Conservation (phyloP, 2,113 vertebrate species). For the Marmota flaviventris region DNA sequence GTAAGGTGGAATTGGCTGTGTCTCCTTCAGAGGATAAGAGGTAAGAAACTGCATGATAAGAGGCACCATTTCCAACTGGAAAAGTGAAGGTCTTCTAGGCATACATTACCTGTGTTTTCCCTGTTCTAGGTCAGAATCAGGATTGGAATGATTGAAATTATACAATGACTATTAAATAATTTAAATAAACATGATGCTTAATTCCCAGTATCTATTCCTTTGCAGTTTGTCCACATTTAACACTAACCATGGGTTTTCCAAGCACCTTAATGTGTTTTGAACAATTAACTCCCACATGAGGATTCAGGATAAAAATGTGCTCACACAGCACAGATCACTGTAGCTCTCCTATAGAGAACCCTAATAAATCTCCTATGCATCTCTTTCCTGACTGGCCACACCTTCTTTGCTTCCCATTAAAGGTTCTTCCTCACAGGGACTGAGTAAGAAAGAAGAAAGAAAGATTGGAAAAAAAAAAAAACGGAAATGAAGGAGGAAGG, state of each 20-base stretch:
- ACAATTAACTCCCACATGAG: background rate
- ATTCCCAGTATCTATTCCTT: background rate
- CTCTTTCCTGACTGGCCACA: background rate
- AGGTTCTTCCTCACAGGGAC: background rate
- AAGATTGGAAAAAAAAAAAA: background rate
- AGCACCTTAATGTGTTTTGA: background rate
- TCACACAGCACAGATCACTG: background rate
- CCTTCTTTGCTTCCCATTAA: background rate
- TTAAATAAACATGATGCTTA: background rate
- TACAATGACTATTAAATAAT: background rate
- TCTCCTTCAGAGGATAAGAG: background rate
- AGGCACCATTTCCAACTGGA: background rate
- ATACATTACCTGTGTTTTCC: background rate
- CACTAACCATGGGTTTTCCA: background rate
- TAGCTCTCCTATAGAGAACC: accelerated
- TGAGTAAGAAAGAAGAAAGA: background rate
- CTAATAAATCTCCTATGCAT: background rate
- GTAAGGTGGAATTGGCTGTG: background rate
- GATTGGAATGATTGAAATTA: background rate
- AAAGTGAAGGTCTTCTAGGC: background rate
- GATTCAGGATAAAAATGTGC: background rate
- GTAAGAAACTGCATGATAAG: background rate
- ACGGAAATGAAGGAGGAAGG: too few species aligned
- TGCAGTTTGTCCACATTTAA: background rate
- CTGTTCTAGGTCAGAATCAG: background rate